Percentiles rank a stretch among this genome's conserved stretches.
Conservation (phyloP, 92 coral and sea anemone genomes). For the Zoanthus sansibaricus region DNA sequence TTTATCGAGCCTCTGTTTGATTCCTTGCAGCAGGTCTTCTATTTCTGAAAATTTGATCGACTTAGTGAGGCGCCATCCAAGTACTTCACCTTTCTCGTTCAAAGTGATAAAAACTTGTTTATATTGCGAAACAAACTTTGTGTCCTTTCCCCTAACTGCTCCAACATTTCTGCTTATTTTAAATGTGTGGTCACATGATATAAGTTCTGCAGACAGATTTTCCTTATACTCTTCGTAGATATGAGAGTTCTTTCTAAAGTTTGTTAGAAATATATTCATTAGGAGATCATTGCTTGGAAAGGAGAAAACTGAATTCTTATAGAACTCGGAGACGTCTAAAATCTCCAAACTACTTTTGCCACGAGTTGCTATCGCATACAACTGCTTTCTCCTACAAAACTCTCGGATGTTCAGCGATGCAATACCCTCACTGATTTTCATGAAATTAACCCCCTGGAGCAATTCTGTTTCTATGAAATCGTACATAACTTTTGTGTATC, state of each 20-base stretch:
- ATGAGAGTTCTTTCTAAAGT: conserved; percentile 22
- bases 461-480: conserved; percentile 7
- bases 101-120: conserved; percentile 8
- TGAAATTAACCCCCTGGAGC: neutral
- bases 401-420: conserved; percentile 3
- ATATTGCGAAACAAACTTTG: conserved; percentile 20
- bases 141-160: neutral
- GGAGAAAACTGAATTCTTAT: conserved; percentile 33
- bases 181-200: conserved; percentile 58
- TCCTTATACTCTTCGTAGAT: conserved; percentile 5
- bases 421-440: conserved; percentile 1
- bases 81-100: conserved; percentile 30
- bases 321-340: conserved; percentile 28
- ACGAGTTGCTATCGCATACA: neutral
- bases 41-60: conserved; percentile 15
- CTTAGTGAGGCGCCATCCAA: conserved; percentile 26
- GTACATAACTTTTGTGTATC: conserved; percentile 42
- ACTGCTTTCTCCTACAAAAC: conserved; percentile 4
- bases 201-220: conserved; percentile 28
- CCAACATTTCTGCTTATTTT: conserved; percentile 44
- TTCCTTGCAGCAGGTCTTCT: neutral
- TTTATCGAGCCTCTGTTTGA: conserved; percentile 20
- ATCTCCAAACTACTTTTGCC: neutral
- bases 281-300: conserved; percentile 62
- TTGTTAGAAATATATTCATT: conserved; percentile 37